phyloP scores from a whole-genome alignment of 2,888 invertebrate genomes.

The Mayetiola destructor region DNA sequence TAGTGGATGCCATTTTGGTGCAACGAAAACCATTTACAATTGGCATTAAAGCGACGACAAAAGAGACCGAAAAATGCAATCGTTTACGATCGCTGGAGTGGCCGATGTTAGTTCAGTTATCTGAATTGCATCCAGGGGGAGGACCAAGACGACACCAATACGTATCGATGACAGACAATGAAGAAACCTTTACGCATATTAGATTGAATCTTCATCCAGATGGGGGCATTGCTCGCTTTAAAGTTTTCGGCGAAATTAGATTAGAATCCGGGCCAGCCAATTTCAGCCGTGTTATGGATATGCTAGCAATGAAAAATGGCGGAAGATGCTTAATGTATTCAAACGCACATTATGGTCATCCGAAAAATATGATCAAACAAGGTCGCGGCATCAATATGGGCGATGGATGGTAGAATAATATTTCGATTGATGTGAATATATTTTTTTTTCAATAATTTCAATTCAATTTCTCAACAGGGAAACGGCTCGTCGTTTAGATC shows the following conservation, averaged over 20 bases:
- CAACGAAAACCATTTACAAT: constrained; percentile 26
- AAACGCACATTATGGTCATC: constrained; percentile 51
- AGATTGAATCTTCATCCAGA: constrained; percentile 49
- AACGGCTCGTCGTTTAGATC: constrained; percentile 38
- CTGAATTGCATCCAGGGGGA: constrained; percentile 40
- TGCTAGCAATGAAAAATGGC: constrained; percentile 40
- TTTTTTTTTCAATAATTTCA: too few species aligned
- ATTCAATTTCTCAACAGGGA: too few species aligned
- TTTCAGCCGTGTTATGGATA: constrained; percentile 34
- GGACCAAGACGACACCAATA: constrained; percentile 44
- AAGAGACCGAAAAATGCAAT: constrained; percentile 36
- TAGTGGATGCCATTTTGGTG: not conserved
- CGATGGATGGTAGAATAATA: constrained; percentile 57
- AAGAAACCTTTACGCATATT: constrained; percentile 39
- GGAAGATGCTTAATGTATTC: constrained; percentile 43
- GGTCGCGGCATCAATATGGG: constrained; percentile 41
- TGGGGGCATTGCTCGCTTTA: constrained; percentile 46
- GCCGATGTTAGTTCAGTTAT: constrained; percentile 42
- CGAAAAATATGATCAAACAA: constrained; percentile 43
- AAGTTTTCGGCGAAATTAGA: constrained; percentile 42
- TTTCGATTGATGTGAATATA: too few species aligned
- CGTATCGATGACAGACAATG: constrained; percentile 33
- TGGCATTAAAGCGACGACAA: constrained; percentile 38
- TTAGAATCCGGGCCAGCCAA: constrained; percentile 23
- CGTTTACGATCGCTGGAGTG: constrained; percentile 39